Evolutionary conservation across 1,140 invertebrate species (phyloP).

Genomic region (Atta cephalotes): DNA sequence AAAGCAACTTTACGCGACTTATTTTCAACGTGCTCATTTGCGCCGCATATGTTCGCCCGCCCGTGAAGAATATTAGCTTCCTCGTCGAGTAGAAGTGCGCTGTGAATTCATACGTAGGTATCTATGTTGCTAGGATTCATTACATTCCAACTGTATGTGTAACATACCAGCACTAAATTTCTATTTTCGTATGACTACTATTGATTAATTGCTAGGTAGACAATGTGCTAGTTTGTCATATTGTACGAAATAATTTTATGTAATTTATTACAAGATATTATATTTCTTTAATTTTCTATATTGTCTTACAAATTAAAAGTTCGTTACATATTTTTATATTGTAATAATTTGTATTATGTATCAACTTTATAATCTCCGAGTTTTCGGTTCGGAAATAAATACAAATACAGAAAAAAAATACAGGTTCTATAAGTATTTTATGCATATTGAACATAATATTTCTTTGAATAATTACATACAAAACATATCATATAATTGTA

Average conservation of each 20-base stretch:
- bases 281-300: neutral
- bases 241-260: neutral
- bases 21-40: conserved; percentile 60
- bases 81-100: conserved; percentile 5
- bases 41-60: conserved; percentile 30
- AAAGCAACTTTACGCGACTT: conserved; percentile 61
- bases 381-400: neutral
- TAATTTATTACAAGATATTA: neutral
- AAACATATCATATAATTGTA: neutral
- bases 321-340: neutral
- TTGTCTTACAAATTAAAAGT: neutral
- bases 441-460: neutral
- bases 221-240: neutral
- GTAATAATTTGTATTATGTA: neutral
- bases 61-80: conserved; percentile 51
- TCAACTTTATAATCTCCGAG: neutral
- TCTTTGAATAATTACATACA: neutral
- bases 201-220: conserved; percentile 21
- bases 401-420: no score
- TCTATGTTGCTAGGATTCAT: conserved; percentile 25
- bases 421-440: no score
- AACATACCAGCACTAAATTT: neutral
- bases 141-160: conserved; percentile 37
- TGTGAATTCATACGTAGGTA: conserved; percentile 45
- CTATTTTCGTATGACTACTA: neutral